These are phyloP conservation scores for Botia kubotai DNA, from an alignment of 2,797 vertebrate species.

Conservation along the genomic window DNA sequence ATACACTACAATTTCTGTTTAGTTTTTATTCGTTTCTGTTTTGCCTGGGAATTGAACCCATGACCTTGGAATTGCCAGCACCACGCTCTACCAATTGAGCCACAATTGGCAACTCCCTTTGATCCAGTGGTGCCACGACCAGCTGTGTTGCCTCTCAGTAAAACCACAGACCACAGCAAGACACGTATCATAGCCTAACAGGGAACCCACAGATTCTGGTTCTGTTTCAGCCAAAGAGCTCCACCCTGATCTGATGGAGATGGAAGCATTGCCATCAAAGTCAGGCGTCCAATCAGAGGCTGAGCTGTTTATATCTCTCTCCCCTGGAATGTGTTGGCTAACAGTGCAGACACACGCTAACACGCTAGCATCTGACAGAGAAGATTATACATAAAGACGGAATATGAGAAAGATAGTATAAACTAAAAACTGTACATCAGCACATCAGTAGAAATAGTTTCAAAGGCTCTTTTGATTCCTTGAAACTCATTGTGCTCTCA, in stretches of 20 bases:
- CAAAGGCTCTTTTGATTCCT: neutral
- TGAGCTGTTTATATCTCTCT: slow-evolving; percentile 19
- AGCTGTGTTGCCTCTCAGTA: slow-evolving; percentile 14
- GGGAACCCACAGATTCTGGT: slow-evolving; percentile 34
- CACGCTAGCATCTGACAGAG: neutral
- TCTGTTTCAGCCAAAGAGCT: slow-evolving; percentile 29
- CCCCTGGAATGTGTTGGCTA: slow-evolving; percentile 9
- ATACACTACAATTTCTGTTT: neutral
- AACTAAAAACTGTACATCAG: no score
- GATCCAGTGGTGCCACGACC: neutral
- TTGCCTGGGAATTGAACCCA: neutral
- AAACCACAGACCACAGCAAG: slow-evolving; percentile 23
- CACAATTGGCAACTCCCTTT: neutral
- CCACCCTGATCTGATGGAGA: slow-evolving; percentile 31
- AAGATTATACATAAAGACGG: neutral
- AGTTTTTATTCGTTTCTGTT: neutral
- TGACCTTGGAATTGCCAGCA: neutral
- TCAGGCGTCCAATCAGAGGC: neutral
- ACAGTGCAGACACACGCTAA: neutral
- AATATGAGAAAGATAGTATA: no score
- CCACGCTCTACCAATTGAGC: neutral
- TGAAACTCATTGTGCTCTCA: neutral
- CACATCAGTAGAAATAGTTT: no score
- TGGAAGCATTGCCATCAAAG: slow-evolving; percentile 13
- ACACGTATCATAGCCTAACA: slow-evolving; percentile 11